Percentiles rank a stretch among this genome's conserved stretches.
These are phyloP conservation scores for Mesocentrotus franciscanus DNA, from an alignment of 53 echinoderm and acorn worm genomes.

Conservation along the genomic window DNA sequence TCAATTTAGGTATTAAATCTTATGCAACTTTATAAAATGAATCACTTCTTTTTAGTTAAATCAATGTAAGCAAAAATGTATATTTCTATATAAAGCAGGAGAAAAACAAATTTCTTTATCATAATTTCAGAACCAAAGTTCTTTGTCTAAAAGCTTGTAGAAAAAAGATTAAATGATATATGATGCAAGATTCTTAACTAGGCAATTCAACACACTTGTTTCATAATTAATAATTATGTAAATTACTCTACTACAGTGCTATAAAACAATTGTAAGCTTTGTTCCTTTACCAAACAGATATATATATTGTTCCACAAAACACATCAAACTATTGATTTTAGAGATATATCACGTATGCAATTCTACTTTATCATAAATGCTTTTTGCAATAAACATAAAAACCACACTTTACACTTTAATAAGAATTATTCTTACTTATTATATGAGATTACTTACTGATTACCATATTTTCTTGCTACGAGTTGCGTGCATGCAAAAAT, in stretches of 20 bases:
- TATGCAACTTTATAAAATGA: neutral
- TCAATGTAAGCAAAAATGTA: neutral
- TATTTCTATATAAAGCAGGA: constrained; percentile 8
- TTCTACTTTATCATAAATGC: constrained; percentile 37
- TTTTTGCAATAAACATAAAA: constrained; percentile 43
- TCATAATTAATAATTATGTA: neutral
- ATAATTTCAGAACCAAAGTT: constrained; percentile 37
- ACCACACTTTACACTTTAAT: constrained; percentile 50
- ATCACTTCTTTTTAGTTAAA: neutral
- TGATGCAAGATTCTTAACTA: constrained; percentile 41
- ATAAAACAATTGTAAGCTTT: constrained; percentile 18
- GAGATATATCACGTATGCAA: constrained; percentile 12
- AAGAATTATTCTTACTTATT: constrained; percentile 28
- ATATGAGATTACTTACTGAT: constrained; percentile 20
- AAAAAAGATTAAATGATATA: constrained; percentile 37
- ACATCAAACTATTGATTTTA: constrained; percentile 54
- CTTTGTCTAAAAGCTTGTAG: constrained; percentile 12
- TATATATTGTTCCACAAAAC: constrained; percentile 37
- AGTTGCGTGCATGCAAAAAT: constrained; percentile 55
- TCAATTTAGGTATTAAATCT: neutral
- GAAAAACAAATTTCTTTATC: neutral
- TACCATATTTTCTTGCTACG: constrained; percentile 46
- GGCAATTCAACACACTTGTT: constrained; percentile 6
- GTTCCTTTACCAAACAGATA: constrained; percentile 39
- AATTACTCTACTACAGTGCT: constrained; percentile 42